Evolutionary conservation across 2,888 invertebrate genomes (phyloP), one percentile per base, ranked within the genome.

Genomic region (Antheraea yamamai): DNA sequence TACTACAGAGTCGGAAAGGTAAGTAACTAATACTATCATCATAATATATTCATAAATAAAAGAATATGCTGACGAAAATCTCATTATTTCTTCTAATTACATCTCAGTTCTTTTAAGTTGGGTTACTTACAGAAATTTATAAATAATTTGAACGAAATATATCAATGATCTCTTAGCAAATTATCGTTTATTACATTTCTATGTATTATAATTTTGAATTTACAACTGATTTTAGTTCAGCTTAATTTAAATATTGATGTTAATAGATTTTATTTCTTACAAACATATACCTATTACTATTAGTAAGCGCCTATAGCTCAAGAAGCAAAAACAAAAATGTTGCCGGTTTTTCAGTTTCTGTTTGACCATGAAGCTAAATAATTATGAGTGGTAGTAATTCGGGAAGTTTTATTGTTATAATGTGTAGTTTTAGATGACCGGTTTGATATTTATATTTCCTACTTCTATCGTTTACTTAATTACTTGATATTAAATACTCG

Each of bases 1-100:
- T 87, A 84, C 88, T 84, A 83, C 84, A 81, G 82, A 81, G 81
- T 82, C 83, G 85, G 85, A 87, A 90, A 92, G 92, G 93, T 93
- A 84, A 88, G 92, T 85, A 78, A 75, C 75, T 74, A 73, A n/a
- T 58, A 68, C 23, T 47, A 39, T 6, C 16, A 55, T 70, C n/a
- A 55, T 70, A 52, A 51, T 23, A 52, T 52, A 35, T 6, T 30
- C 26, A 14, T n/a, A 4, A 64, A 47, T 64, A 61, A 51, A 18
- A 3, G 66, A 66, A 74, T 12, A 39, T 39, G 23, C 20, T 39
- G 39, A 70, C 10, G 2, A 39, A 39, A 39, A n/a, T n/a, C 18
- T 20, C 1, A 70, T 39, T 70, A n/a, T 3, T 70, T n/a, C 2
- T 70, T 39, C 16, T 68, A 61, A 64, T 64, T 14, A 8, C 23